Base-by-base conservation (phyloP, 2,113 vertebrate species). In the Xyliphius kryptos region DNA sequence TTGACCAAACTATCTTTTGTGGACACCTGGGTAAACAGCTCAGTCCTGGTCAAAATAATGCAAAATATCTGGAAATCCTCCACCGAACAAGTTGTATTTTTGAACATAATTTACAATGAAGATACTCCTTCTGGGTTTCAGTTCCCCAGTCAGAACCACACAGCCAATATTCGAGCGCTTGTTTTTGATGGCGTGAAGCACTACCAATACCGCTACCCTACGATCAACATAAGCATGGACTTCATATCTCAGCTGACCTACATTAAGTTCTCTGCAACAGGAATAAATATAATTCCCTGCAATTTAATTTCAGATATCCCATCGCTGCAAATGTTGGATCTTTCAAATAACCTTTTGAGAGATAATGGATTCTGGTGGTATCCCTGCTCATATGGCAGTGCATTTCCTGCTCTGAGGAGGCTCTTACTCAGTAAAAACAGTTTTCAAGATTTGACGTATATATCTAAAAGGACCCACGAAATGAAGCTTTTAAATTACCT, bases 261-360 rank as follows among this genome's bases (percentile, higher is more conserved):
- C n/a, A 0, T 84, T 8, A 85, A 77, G 52, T 81, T 85, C 20
- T 84, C 82, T 12, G 71, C 77, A 4, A 78, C 63, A 1, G 80
- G 78, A n/a, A 79, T 84, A 78, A 84, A 82, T 51, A 83, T 83
- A 56, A 72, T 76, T 12, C 83, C 83, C 12, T 84, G 78, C 19
- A 69, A 74, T 46, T 16, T 81, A 10, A 47, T 85, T 0, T 79
- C 81, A 10, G 61, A 37, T 21, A 53, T 85, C n/a, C 77, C 76
- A 0, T 74, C 74, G 1, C 67, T 85, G 16, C 66, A 81, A n/a
- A 74, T 57, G 0, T 68, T 85, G 5, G 82, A 84, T 3, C 57
- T 85, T 5, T 80, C 82, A 0, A 69, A 83, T 62, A 85, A 84
- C 59, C 79, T 85, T 13, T 38, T 83, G 22, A 9, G 59, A 1